phyloP scores from a whole-genome alignment of 2,113 vertebrate species.

The Suricata suricatta region DNA sequence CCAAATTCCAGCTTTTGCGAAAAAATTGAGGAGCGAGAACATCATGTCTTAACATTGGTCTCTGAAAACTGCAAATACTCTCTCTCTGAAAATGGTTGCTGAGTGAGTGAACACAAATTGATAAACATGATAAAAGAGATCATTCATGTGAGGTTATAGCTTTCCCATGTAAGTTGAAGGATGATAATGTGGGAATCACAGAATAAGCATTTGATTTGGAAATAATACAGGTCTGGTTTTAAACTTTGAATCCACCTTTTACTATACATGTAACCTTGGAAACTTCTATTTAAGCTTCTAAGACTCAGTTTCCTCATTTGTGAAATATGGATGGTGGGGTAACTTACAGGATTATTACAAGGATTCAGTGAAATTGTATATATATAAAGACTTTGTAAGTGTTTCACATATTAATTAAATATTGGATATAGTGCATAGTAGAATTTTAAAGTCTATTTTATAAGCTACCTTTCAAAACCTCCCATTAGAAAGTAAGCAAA shows the following conservation, averaged over 20 bases:
- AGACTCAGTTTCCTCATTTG: background rate
- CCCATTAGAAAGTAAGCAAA: background rate
- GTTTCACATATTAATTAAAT: background rate
- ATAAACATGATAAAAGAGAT: background rate
- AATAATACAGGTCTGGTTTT: background rate
- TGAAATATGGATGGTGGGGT: background rate
- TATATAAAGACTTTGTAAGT: background rate
- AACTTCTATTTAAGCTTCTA: background rate
- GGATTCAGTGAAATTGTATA: background rate
- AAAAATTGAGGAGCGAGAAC: background rate
- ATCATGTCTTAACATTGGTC: fast-evolving
- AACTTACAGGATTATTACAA: background rate
- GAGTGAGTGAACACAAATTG: background rate
- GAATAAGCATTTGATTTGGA: background rate
- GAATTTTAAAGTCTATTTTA: slow-evolving; percentile 31
- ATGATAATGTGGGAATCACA: background rate
- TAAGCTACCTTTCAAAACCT: background rate
- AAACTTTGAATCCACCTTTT: background rate
- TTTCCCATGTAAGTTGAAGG: background rate
- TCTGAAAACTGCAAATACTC: background rate
- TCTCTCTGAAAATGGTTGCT: background rate
- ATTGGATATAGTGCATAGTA: background rate
- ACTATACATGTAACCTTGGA: background rate
- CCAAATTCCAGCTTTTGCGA: background rate
- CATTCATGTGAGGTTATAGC: background rate